A percentile compares a stretch with the other conserved stretches of the same genome.
These are phyloP conservation scores for Dissostichus mawsoni DNA, from an alignment of 2,113 vertebrate genomes.

Conservation along the genomic window DNA sequence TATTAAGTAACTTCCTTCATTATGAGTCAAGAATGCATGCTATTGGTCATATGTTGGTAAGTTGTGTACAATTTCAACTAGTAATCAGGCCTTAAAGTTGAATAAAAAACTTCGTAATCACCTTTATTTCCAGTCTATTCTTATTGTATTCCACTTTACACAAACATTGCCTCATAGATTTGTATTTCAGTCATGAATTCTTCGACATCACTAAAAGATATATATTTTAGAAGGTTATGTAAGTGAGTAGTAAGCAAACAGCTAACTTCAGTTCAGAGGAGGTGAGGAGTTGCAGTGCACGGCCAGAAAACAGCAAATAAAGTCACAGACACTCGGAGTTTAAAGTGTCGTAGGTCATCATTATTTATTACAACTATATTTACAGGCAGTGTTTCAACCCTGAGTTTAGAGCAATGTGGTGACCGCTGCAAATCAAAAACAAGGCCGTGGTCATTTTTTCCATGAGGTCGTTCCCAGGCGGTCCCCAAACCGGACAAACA, in stretches of 20 bases:
- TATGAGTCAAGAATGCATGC: no score
- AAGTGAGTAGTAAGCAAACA: background rate
- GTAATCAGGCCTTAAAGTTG: no score
- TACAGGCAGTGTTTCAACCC: constrained; percentile 29
- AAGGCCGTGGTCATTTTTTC: background rate
- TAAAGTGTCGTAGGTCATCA: constrained; percentile 14
- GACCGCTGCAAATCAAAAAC: constrained; percentile 53
- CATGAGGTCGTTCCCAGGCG: constrained; percentile 43
- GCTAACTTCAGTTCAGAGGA: background rate
- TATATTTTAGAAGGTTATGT: background rate
- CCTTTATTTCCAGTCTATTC: no score
- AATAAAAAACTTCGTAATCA: no score
- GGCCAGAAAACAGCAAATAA: constrained; percentile 25
- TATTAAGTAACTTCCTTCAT: no score
- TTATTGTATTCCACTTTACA: no score
- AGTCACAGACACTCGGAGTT: constrained; percentile 20
- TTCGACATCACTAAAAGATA: no score
- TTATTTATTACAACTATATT: constrained; percentile 37
- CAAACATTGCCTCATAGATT: background rate
- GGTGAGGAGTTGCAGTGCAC: background rate
- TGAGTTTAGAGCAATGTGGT: constrained; percentile 40
- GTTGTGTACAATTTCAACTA: no score
- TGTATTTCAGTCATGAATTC: no score
- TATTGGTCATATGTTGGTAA: no score
- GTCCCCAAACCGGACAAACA: constrained; percentile 35